Evolutionary conservation across 2,888 invertebrate species (phyloP).

Genomic region (Melieria crassipennis): DNA sequence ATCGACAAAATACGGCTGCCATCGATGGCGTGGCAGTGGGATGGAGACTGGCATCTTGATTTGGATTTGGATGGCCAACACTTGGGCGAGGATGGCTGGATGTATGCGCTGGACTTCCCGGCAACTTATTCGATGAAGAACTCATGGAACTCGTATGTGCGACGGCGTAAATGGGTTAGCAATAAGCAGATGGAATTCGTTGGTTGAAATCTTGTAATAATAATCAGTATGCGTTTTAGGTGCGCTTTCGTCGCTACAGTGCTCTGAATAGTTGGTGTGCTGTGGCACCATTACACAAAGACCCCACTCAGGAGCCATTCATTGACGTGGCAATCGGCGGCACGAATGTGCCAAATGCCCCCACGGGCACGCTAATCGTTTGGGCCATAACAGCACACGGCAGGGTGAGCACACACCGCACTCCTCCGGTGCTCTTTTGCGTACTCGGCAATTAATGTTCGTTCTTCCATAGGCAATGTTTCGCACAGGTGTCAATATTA

Average conservation of each 20-base stretch:
- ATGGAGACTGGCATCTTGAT: slow-evolving; percentile 91
- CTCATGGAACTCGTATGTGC: slow-evolving; percentile 90
- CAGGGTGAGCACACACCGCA: slow-evolving; percentile 68
- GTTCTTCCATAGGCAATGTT: slow-evolving; percentile 77
- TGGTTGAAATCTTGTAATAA: background rate
- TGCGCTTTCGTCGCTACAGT: slow-evolving; percentile 83
- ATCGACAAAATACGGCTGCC: slow-evolving; percentile 86
- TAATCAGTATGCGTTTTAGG: slow-evolving; percentile 32
- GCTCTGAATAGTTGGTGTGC: slow-evolving; percentile 94
- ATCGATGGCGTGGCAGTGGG: slow-evolving; percentile 97
- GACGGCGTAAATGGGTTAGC: slow-evolving; percentile 85
- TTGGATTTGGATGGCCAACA: slow-evolving; percentile 86
- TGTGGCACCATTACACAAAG: slow-evolving; percentile 87
- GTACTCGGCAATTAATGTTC: slow-evolving; percentile 2
- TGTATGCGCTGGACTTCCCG: slow-evolving; percentile 92
- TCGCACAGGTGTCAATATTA: slow-evolving; percentile 81
- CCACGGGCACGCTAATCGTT: slow-evolving; percentile 80
- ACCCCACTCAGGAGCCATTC: slow-evolving; percentile 91
- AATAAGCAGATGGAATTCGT: background rate
- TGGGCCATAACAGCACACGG: slow-evolving; percentile 96
- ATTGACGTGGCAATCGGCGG: slow-evolving; percentile 92
- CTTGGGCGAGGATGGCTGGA: slow-evolving; percentile 92
- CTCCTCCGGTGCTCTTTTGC: background rate
- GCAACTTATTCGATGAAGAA: slow-evolving; percentile 82
- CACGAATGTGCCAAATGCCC: slow-evolving; percentile 80